Base-by-base conservation (phyloP, 2,888 invertebrate genomes). In the Abrostola tripartita region DNA sequence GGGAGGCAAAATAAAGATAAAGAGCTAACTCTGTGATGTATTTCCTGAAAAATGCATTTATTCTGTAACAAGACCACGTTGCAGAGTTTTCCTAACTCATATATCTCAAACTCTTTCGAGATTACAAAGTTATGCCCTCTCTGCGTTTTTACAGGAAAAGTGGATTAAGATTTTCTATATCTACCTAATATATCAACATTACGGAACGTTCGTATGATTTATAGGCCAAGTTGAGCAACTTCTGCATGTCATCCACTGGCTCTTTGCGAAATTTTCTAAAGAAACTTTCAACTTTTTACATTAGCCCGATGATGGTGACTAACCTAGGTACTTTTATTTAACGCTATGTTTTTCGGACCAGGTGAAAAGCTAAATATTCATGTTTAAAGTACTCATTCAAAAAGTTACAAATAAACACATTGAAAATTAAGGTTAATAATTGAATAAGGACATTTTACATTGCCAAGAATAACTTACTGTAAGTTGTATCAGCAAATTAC, bases 111-210 rank as follows among this genome's bases (percentile, higher is more conserved):
- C 88, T 89, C 88, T 89, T 90, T 85, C 78, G 77, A 88, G 86
- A 90, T 90, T 89, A 85, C 84, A 86, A 92, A 92, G 86, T 92
- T 91, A 81, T 81, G 82, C 79, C 76, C 73, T 82, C 85, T 74
- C 78, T 71, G 76, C 84, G 84, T 90, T 92, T 90, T 90, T 90
- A 91, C 88, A 90, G 85, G 87, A 87, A 91, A 92, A 92, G 88
- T 90, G 90, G 92, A 93, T 93, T 93, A 93, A 92, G 91, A 90
- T 90, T 89, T 91, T 84, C 87, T 88, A 90, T 89, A 88, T 87
- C 88, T 88, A 89, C 87, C 84, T 88, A 89, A 91, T 92, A 93
- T 91, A 91, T 90, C 89, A 90, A 81, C 87, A 90, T 91, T 84
- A 90, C 85, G 87, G 84, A 88, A 85, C 86, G 88, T 89, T 90